Conservation (phyloP, 2,113 vertebrate genomes). For the Columbina picui region DNA sequence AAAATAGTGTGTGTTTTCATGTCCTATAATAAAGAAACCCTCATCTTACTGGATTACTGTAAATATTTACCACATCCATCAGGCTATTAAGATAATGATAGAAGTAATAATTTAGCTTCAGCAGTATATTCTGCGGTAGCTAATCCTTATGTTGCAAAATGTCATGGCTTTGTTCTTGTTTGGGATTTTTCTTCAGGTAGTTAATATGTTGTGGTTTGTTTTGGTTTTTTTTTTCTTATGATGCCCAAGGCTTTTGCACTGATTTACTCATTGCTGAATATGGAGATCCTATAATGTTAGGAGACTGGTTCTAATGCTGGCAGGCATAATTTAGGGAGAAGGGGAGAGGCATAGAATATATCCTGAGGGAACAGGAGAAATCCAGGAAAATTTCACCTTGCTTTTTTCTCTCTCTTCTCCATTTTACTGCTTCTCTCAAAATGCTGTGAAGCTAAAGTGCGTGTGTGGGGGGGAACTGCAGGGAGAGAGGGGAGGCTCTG, state of each 20-base stretch:
- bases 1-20: rapidly evolving
- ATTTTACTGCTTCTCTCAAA: background rate
- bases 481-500: background rate
- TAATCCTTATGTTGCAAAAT: slow-evolving; percentile 46
- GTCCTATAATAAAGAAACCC: background rate
- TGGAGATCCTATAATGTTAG: background rate
- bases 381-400: background rate
- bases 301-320: background rate
- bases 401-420: background rate
- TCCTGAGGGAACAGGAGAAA: background rate
- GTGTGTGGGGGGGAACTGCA: background rate
- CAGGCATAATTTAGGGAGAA: background rate
- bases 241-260: background rate
- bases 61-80: slow-evolving; percentile 15
- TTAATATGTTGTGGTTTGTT: background rate
- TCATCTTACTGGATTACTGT: background rate
- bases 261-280: background rate
- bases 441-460: background rate
- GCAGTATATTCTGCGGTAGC: background rate
- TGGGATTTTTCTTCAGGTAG: background rate
- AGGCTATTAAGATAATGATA: background rate
- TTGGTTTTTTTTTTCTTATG: background rate
- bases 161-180: background rate
- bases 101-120: slow-evolving; percentile 18
- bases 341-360: background rate